Base-by-base conservation (phyloP, 2,888 invertebrate species). In the Anticlea derivata region DNA sequence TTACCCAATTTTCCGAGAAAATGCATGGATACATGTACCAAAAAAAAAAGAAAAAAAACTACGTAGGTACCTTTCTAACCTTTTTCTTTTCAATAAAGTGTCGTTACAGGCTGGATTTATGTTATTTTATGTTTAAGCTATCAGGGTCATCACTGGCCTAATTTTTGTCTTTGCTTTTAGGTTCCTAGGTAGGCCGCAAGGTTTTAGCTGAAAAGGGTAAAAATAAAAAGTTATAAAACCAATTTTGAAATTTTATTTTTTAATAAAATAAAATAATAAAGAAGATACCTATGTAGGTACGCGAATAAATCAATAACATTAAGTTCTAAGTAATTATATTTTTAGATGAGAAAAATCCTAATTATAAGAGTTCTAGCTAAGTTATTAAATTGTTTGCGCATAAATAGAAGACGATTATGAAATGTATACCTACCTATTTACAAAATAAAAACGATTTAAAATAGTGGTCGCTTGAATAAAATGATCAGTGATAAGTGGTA, bases 251-350 rank as follows among this genome's bases (percentile, higher is more conserved):
- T 40, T 47, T 35, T 37, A 26, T 52, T 43, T 41, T 55, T 55
- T 50, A 41, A 54, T 50, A 50, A n/a, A 50, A n/a, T 48, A 50
- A 53, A 50, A 55, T 57, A 58, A 55, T 53, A 54, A 61, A 55
- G 50, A n/a, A 41, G 41, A 5, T 54, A 55, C 31, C 49, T 23
- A 10, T 11, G 8, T 17, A 17, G 7, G 26, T 20, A 29, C 46
- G 48, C 57, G 55, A 60, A 58, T 60, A 62, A 55, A 60, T 57
- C 58, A 7, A 1, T 17, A 56, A 50, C 40, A 54, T 27, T 55
- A 48, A 17, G 13, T 8, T 41, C 45, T 43, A 50, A 46, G 27
- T n/a, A 22, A 41, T 41, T 31, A n/a, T n/a, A n/a, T n/a, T 40
- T 40, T 41, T 24, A 45, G 11, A 40, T 17, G 8, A 24, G n/a